Evolutionary conservation across 2,797 vertebrate species (phyloP).

Genomic region (Steatocranus sp.): DNA sequence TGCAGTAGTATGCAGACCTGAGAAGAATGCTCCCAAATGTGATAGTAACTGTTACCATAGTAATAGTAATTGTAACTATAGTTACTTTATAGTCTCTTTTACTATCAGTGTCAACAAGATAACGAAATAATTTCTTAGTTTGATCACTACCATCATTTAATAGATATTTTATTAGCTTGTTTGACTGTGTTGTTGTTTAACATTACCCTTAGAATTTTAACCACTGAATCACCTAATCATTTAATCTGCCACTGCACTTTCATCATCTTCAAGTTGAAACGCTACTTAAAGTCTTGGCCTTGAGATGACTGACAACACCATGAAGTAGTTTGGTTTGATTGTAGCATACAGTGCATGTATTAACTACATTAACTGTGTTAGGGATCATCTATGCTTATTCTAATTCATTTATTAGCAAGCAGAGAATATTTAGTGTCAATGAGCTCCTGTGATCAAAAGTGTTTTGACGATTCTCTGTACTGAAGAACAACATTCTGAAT

Average conservation of each 20-base stretch:
- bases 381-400: conserved; percentile 6
- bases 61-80: not conserved
- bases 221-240: not conserved
- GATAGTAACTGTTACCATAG: not conserved
- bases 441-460: conserved; percentile 5
- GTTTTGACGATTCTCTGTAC: not conserved
- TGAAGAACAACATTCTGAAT: not conserved
- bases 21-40: not conserved
- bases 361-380: not conserved
- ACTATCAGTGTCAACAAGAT: not conserved
- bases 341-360: not conserved
- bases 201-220: not conserved
- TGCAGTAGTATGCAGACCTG: not conserved
- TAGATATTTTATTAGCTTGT: not conserved
- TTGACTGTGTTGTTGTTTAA: not conserved
- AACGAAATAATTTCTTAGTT: not conserved
- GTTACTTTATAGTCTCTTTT: no score
- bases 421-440: not conserved
- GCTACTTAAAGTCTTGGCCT: conserved; percentile 10
- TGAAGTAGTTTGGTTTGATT: not conserved
- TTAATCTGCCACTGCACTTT: conserved; percentile 7
- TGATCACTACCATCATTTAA: not conserved
- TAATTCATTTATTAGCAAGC: conserved; percentile 21
- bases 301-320: not conserved
- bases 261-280: not conserved